Base-by-base conservation (phyloP, 1,140 invertebrate genomes). In the Galendromus occidentalis region DNA sequence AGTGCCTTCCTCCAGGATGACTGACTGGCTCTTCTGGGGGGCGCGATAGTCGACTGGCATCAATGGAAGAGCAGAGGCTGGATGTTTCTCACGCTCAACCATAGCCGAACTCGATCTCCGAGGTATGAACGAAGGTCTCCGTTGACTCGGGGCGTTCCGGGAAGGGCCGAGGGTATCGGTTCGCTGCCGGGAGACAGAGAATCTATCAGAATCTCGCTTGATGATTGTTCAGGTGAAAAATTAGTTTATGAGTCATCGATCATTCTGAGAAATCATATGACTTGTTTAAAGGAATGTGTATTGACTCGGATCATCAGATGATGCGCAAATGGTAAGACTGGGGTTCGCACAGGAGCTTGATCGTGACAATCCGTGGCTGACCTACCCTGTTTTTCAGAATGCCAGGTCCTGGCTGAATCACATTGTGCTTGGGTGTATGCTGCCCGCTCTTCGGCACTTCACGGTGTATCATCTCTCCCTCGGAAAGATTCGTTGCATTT, bases 331-430 rank as follows among this genome's bases (percentile, higher is more conserved):
- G 45, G 14, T 4, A 47, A 47, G 4, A 47, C 20, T 22, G 14
- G 45, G 4, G 4, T 14, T 4, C 6, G 18, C 5, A 47, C 45
- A 14, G 4, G 20, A 0, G 1, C 25, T 33, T 59, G 17, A 59
- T 20, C 25, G 25, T 59, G 33, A 33, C n/a, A n/a, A n/a, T n/a
- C n/a, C n/a, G n/a, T n/a, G n/a, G n/a, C n/a, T n/a, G n/a, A 59
- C 51, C 25, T 12, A 59, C 51, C 51, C 33, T 59, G 33, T 59
- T 59, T 59, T 59, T 59, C 25, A 59, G 51, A 25, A 59, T 59
- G 14, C 51, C 51, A 17, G 51, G 51, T 59, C 51, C 51, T 59
- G 51, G 51, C 33, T 59, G 51, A 25, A 59, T 29, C 2, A 59
- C 17, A 25, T 59, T 59, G 51, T 59, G 51, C 51, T 25, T 25